Evolutionary conservation across 2,113 vertebrate genomes (phyloP).

Genomic region (Anolis carolinensis): DNA sequence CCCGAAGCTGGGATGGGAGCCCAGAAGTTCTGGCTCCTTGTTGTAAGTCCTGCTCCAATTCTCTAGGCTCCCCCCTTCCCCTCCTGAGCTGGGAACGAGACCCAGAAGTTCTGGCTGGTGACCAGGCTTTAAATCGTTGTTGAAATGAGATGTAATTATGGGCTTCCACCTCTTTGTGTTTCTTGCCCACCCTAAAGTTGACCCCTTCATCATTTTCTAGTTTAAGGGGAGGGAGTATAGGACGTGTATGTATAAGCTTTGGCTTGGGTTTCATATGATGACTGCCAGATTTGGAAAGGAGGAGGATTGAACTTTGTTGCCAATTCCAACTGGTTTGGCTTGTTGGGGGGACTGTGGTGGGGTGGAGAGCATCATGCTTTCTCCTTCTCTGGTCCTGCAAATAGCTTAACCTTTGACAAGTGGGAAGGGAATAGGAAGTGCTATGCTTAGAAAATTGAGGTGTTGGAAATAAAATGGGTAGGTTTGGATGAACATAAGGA

Average conservation of each 20-base stretch:
- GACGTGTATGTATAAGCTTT: neutral
- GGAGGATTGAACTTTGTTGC: neutral
- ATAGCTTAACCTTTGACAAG: neutral
- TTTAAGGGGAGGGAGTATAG: neutral
- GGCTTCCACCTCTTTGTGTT: neutral
- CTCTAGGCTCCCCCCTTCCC: constrained; percentile 2
- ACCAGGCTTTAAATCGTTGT: constrained; percentile 21
- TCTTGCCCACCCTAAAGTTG: neutral
- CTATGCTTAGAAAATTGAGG: neutral
- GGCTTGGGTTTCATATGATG: neutral
- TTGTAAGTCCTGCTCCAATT: constrained; percentile 27
- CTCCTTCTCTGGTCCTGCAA: neutral
- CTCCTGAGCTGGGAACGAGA: constrained; percentile 18
- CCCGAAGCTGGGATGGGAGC: constrained; percentile 17
- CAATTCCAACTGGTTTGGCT: neutral
- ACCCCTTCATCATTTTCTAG: neutral
- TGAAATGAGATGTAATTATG: constrained; percentile 23
- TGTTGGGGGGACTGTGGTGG: neutral
- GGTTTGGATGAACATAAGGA: neutral
- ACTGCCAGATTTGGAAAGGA: constrained; percentile 6
- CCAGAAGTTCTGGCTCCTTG: constrained; percentile 24
- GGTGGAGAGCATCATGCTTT: constrained; percentile 2
- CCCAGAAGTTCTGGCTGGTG: constrained; percentile 22
- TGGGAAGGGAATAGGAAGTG: neutral
- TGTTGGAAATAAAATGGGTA: neutral